Percentiles rank a stretch among this genome's conserved stretches.
These are phyloP conservation scores for Gallinago nigripennis DNA, from an alignment of 2,797 vertebrate species.

Conservation along the genomic window DNA sequence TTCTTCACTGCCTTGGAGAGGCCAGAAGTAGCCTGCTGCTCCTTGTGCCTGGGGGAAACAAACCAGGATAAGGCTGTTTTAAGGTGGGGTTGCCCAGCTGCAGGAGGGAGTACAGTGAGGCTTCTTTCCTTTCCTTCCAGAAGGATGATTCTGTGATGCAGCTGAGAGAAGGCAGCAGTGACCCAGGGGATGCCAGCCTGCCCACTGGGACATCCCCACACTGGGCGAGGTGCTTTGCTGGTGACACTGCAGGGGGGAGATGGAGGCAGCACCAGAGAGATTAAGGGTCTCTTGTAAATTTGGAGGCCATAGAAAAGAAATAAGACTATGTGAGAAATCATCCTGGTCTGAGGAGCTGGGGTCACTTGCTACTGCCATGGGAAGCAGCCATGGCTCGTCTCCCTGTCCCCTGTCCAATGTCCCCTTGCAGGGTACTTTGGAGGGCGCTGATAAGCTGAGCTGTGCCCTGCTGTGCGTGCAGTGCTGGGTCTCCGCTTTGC, in stretches of 20 bases:
- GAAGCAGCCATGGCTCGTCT: background rate
- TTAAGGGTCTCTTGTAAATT: background rate
- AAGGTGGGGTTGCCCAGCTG: background rate
- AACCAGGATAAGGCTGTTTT: background rate
- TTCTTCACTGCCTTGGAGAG: background rate
- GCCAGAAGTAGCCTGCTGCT: fast-evolving
- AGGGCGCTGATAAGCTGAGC: background rate
- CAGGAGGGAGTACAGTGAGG: background rate
- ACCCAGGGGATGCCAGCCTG: background rate
- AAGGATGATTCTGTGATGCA: background rate
- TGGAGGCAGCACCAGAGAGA: background rate
- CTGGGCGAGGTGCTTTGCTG: background rate
- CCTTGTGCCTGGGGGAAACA: background rate
- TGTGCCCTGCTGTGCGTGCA: background rate
- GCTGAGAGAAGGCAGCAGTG: background rate
- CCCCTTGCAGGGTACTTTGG: background rate
- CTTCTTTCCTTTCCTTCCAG: background rate
- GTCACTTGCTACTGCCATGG: background rate
- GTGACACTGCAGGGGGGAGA: background rate
- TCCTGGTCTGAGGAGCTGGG: background rate
- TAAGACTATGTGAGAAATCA: background rate
- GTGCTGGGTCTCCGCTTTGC: background rate
- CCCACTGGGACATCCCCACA: fast-evolving
- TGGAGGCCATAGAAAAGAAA: background rate
- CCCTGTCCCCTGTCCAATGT: background rate